Evolutionary conservation across 1,140 invertebrate species (phyloP).

Genomic region (Polyergus mexicanus): DNA sequence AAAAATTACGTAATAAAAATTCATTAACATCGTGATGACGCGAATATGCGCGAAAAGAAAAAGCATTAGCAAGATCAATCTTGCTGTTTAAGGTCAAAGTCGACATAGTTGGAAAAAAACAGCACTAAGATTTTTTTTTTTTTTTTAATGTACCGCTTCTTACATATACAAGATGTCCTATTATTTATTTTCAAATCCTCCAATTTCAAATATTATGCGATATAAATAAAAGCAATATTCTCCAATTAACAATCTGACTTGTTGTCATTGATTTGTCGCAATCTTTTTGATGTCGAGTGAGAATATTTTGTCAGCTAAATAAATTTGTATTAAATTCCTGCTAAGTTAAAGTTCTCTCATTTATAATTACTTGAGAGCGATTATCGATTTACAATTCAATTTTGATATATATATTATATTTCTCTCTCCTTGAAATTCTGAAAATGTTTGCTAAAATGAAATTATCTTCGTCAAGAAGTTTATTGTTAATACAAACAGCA

Average conservation of each 20-base stretch:
- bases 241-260: neutral
- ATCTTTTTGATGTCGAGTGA: neutral
- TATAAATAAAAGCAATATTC: neutral
- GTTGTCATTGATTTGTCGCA: neutral
- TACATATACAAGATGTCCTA: neutral
- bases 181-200: neutral
- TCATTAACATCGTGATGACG: constrained; percentile 29
- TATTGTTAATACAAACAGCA: neutral
- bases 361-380: constrained; percentile 7
- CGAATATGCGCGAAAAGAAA: neutral
- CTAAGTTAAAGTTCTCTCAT: neutral
- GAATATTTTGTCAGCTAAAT: neutral
- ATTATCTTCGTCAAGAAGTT: neutral
- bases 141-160: neutral
- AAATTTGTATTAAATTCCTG: neutral
- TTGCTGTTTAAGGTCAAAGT: neutral
- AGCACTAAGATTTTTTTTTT: constrained; percentile 4
- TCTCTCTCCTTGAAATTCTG: neutral
- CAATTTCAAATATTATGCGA: neutral
- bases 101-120: neutral
- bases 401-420: no score
- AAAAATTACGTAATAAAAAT: neutral
- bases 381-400: neutral
- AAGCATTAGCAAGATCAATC: neutral
- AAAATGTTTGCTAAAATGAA: constrained; percentile 2